Conservation (phyloP, 2,113 vertebrate genomes). For the Grammomys dolichurus region DNA sequence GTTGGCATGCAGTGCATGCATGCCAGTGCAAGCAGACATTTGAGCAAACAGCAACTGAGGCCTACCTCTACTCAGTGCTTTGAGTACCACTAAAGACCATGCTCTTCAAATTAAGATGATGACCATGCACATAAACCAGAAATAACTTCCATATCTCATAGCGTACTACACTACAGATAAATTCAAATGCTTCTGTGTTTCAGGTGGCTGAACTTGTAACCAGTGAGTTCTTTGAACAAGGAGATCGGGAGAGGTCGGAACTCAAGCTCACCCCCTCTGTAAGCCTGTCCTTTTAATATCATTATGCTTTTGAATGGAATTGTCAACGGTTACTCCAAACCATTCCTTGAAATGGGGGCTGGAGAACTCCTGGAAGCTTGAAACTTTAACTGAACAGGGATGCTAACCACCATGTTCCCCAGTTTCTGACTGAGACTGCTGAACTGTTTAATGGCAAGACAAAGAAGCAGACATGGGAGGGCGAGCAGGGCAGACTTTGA, state of each 20-base stretch:
- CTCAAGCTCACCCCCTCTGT: constrained; percentile 98
- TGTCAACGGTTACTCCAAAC: constrained; percentile 42
- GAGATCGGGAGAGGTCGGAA: constrained; percentile 97
- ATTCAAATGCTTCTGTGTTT: constrained; percentile 74
- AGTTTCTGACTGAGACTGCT: constrained; percentile 48
- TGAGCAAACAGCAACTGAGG: background rate
- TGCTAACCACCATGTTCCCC: constrained; percentile 44
- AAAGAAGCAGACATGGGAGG: background rate
- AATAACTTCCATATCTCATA: constrained; percentile 1
- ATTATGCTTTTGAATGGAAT: constrained; percentile 17
- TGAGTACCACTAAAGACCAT: background rate
- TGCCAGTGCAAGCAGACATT: background rate
- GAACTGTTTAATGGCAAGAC: constrained; percentile 13
- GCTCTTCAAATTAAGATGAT: constrained; percentile 39
- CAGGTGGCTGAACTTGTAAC: constrained; percentile 99
- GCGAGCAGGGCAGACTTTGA: background rate
- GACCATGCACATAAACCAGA: background rate
- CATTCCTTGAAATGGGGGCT: constrained; percentile 32
- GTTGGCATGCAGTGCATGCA: background rate
- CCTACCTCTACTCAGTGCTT: background rate
- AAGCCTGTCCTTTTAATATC: constrained; percentile 85
- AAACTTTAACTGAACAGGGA: constrained; percentile 60
- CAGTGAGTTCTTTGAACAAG: constrained; percentile 99
- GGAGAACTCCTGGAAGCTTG: constrained; percentile 54
- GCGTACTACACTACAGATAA: background rate